These are phyloP conservation scores for Philotrypesis tridentata DNA, from an alignment of 1,140 invertebrate genomes.

Conservation along the genomic window DNA sequence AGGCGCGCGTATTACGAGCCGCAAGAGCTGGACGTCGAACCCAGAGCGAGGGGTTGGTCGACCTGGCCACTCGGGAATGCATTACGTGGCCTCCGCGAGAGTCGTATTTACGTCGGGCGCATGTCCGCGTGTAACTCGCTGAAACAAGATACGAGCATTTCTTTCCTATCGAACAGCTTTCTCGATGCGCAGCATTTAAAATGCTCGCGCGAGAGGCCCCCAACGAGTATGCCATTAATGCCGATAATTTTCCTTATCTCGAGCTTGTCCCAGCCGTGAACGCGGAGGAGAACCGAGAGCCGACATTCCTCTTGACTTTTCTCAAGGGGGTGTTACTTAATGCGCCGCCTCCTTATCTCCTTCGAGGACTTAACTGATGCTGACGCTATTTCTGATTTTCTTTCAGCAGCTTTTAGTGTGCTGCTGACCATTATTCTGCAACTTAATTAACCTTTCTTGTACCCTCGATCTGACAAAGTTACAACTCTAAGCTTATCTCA, in stretches of 20 bases:
- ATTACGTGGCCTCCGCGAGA: conserved; percentile 25
- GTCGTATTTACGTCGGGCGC: neutral
- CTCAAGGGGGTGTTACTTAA: neutral
- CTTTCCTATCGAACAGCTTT: conserved; percentile 8
- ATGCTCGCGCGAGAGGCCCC: neutral
- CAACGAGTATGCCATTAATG: neutral
- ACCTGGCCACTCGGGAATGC: conserved; percentile 31
- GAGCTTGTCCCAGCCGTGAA: too few species aligned
- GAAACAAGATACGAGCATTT: neutral
- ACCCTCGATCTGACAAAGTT: neutral
- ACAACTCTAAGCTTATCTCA: too few species aligned
- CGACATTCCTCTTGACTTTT: neutral
- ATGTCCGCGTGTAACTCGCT: neutral
- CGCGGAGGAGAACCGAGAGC: neutral
- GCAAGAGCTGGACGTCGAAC: conserved; percentile 16
- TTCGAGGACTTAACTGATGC: neutral
- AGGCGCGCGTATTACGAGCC: neutral
- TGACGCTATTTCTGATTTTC: neutral
- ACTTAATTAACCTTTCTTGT: neutral
- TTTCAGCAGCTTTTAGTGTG: neutral
- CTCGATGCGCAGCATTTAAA: conserved; percentile 19
- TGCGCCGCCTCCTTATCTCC: neutral
- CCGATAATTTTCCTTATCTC: neutral
- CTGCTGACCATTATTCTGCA: neutral
- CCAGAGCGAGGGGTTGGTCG: conserved; percentile 34